Evolutionary conservation across 2,113 vertebrate species (phyloP).

Genomic region (Caranx ignobilis): DNA sequence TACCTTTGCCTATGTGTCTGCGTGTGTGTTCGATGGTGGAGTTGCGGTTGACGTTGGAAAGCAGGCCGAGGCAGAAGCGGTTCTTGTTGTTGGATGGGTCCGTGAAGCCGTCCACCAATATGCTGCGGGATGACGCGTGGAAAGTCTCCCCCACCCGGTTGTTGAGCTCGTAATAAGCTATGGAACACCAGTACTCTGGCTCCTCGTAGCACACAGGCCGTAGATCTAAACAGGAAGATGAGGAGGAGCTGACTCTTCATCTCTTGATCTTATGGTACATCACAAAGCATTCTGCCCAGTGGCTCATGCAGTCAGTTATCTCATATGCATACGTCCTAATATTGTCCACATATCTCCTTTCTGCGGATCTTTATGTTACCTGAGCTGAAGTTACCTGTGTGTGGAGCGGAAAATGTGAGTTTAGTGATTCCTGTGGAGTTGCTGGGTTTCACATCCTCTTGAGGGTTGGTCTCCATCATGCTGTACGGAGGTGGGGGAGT

Average conservation of each 20-base stretch:
- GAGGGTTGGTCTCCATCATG: conserved; percentile 86
- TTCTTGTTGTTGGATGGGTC: conserved; percentile 98
- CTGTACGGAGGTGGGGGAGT: conserved; percentile 91
- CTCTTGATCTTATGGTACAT: too few relatives aligned
- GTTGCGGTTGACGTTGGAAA: conserved; percentile 98
- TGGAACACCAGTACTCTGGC: conserved; percentile 96
- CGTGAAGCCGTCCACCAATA: conserved; percentile 97
- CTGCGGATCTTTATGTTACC: background rate
- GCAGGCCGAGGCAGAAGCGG: conserved; percentile 96
- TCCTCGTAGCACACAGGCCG: conserved; percentile 98
- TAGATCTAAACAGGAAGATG: conserved; percentile 83
- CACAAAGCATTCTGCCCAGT: background rate
- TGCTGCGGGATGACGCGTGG: conserved; percentile 93
- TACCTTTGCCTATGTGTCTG: conserved; percentile 98
- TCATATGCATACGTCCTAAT: background rate
- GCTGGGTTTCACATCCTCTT: conserved; percentile 85
- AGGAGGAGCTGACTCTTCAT: background rate
- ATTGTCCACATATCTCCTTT: background rate
- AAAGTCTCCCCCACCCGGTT: conserved; percentile 97
- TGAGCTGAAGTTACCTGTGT: conserved; percentile 81
- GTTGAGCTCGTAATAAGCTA: conserved; percentile 98
- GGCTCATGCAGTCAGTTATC: background rate
- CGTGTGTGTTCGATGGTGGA: conserved; percentile 98
- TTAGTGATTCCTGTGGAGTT: conserved; percentile 84
- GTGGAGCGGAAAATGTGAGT: conserved; percentile 87